Evolutionary conservation across 2,888 invertebrate species (phyloP).

Genomic region (Melanchra persicariae): DNA sequence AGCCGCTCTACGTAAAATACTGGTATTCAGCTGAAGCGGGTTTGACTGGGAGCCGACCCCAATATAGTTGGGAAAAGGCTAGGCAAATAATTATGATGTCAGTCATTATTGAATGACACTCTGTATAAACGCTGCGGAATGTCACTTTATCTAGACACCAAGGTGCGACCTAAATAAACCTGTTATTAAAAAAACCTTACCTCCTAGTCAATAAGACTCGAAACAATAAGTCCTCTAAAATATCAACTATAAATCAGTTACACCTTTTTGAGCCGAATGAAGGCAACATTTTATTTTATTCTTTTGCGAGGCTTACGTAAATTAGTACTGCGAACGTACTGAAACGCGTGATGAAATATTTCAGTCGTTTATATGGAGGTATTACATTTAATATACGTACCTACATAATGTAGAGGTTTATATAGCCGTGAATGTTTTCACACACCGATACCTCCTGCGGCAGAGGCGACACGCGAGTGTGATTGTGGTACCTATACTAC

Average conservation of each 20-base stretch:
- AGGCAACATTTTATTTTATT: slow-evolving; percentile 31
- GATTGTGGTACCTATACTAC: slow-evolving; percentile 1
- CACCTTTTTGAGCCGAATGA: not conserved
- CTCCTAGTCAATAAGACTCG: no score
- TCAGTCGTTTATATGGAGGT: slow-evolving; percentile 29
- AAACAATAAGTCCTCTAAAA: no score
- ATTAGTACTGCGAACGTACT: slow-evolving; percentile 45
- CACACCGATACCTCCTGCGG: slow-evolving; percentile 40
- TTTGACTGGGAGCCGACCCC: no score
- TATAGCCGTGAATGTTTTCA: slow-evolving; percentile 52
- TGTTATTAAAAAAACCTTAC: no score
- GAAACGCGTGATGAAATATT: slow-evolving; percentile 55
- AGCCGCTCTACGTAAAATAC: no score
- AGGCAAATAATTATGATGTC: no score
- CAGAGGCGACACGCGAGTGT: slow-evolving; percentile 25
- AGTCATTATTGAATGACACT: no score
- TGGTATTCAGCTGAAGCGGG: no score
- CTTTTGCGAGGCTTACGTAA: slow-evolving; percentile 34
- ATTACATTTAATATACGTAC: slow-evolving; percentile 16
- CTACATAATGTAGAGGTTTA: slow-evolving; percentile 5
- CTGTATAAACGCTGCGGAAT: no score
- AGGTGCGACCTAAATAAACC: no score
- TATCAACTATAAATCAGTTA: not conserved
- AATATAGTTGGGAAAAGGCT: no score
- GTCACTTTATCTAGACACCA: no score